Conservation (phyloP, 2,888 invertebrate genomes). For the Chrysolina oricalcia region DNA sequence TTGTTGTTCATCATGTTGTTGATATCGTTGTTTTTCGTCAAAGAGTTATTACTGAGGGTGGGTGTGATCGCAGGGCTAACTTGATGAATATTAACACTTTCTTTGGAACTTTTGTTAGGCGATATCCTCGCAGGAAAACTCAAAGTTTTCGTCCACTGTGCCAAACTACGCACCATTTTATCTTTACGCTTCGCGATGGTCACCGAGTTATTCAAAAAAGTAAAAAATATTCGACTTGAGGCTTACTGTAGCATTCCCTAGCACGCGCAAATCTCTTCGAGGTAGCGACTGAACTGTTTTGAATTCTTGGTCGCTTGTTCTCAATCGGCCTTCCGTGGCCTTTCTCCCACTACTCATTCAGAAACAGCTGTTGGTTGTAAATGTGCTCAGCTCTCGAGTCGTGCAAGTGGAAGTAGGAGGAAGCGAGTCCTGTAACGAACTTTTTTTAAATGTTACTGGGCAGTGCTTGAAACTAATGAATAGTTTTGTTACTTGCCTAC, state of each 20-base stretch:
- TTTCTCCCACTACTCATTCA: conserved; percentile 66
- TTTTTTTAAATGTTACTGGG: conserved; percentile 16
- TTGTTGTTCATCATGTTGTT: conserved; percentile 67
- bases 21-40: conserved; percentile 69
- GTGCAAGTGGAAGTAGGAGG: conserved; percentile 24
- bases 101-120: conserved; percentile 86
- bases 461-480: neutral
- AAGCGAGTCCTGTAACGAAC: conserved; percentile 17
- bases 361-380: conserved; percentile 67
- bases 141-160: conserved; percentile 93
- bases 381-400: conserved; percentile 30
- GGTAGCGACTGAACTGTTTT: conserved; percentile 57
- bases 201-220: conserved; percentile 35
- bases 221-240: neutral
- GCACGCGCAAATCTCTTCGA: conserved; percentile 28
- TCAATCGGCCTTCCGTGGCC: conserved; percentile 69
- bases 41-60: conserved; percentile 73
- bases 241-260: neutral
- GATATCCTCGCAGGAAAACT: conserved; percentile 91
- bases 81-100: conserved; percentile 77
- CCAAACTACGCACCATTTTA: conserved; percentile 88
- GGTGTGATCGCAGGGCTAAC: conserved; percentile 77
- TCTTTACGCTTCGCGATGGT: conserved; percentile 34
- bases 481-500: too few relatives aligned
- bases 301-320: conserved; percentile 62